Conservation (phyloP, 2,797 vertebrate species). For the Thalassophryne amazonica region DNA sequence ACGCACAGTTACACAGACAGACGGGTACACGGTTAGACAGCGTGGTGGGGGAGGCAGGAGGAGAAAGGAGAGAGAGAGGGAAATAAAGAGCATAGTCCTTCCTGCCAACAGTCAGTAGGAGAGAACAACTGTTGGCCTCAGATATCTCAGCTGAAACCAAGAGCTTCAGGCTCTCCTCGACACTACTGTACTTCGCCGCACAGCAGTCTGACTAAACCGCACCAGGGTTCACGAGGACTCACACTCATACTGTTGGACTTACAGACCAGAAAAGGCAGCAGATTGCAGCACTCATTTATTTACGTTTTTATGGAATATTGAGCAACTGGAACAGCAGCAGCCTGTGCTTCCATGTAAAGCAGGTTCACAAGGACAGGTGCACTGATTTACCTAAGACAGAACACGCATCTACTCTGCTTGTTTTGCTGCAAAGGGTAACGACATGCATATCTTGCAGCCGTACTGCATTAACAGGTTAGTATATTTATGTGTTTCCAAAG, state of each 20-base stretch:
- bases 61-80: not conserved
- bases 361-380: slow-evolving; percentile 1
- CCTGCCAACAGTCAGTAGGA: slow-evolving; percentile 42
- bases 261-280: not conserved
- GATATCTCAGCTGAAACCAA: slow-evolving; percentile 4
- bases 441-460: slow-evolving; percentile 78
- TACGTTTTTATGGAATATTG: not conserved
- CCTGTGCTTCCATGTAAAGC: not conserved
- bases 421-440: slow-evolving; percentile 25
- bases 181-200: not conserved
- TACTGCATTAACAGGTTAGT: slow-evolving; percentile 81
- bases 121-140: slow-evolving; percentile 5
- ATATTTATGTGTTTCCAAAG: not conserved
- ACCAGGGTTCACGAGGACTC: no score
- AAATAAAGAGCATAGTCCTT: slow-evolving; percentile 36
- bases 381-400: slow-evolving; percentile 2
- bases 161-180: not conserved
- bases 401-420: not conserved
- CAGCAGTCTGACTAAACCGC: no score
- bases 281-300: not conserved
- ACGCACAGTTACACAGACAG: not conserved
- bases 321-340: not conserved
- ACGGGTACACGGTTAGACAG: not conserved
- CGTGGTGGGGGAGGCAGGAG: slow-evolving; percentile 6
- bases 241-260: slow-evolving; percentile 1